Percentiles rank a stretch among this genome's conserved stretches.
These are phyloP conservation scores for Drosophila melanosoma DNA, from an alignment of 2,888 invertebrate genomes.

Conservation along the genomic window DNA sequence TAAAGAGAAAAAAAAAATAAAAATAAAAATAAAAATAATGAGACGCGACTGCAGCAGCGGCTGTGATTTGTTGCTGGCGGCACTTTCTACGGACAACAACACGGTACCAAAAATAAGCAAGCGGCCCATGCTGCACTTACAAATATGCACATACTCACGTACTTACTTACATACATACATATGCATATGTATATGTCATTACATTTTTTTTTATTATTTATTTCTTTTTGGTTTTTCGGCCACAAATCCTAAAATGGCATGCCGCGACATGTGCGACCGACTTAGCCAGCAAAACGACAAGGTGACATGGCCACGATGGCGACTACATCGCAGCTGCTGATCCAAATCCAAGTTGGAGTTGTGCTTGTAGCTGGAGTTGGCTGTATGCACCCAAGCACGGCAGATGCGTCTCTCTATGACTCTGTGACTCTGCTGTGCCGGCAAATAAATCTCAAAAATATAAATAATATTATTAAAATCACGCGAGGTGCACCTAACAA, in stretches of 20 bases:
- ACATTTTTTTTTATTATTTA: slow-evolving; percentile 29
- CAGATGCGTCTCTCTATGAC: slow-evolving; percentile 69
- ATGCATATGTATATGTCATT: slow-evolving; percentile 12
- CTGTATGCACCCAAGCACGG: slow-evolving; percentile 51
- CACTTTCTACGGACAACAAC: slow-evolving; percentile 69
- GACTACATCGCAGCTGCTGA: slow-evolving; percentile 50
- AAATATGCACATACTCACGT: slow-evolving; percentile 30
- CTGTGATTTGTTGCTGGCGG: slow-evolving; percentile 65
- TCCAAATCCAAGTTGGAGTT: slow-evolving; percentile 40
- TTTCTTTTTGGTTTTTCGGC: slow-evolving; percentile 56
- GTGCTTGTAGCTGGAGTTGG: slow-evolving; percentile 38
- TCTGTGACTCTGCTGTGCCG: slow-evolving; percentile 35
- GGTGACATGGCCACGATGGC: slow-evolving; percentile 66
- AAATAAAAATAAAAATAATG: slow-evolving; percentile 61
- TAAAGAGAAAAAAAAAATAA: slow-evolving; percentile 28
- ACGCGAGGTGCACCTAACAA: slow-evolving; percentile 35
- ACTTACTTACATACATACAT: not conserved
- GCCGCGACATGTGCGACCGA: slow-evolving; percentile 81
- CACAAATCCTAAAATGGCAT: slow-evolving; percentile 82
- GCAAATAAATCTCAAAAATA: slow-evolving; percentile 69
- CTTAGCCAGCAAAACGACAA: slow-evolving; percentile 71
- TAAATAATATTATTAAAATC: slow-evolving; percentile 63
- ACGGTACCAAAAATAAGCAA: slow-evolving; percentile 78
- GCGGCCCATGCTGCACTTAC: slow-evolving; percentile 66
- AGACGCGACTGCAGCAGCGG: slow-evolving; percentile 58